Base-by-base conservation (phyloP, 2,797 vertebrate species). In the Valencia hispanica region DNA sequence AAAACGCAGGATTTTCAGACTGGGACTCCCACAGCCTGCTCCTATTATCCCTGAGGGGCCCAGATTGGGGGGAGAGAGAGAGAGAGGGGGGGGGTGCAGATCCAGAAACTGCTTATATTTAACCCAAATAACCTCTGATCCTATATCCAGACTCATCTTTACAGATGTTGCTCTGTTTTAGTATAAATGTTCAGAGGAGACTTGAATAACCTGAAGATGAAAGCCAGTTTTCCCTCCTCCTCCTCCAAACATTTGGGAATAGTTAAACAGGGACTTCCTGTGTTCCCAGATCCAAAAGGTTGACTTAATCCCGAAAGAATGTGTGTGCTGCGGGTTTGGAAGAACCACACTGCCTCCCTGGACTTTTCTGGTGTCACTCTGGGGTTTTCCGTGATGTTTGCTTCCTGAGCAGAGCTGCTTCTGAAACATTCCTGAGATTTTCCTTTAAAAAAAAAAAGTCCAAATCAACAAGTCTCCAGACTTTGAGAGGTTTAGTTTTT, bases 41-140 rank as follows among this genome's bases (percentile, higher is more conserved):
- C 77, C 79, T 45, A 70, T 83, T 83, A 77, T 81, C 32, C 86
- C 14, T 73, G 2, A 17, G 87, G 84, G 89, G 86, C 86, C 88
- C 82, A 2, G 47, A 34, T 51, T 30, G 74, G 79, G 86, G 81
- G 83, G 82, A 22, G 9, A n/a, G n/a, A n/a, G n/a, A n/a, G n/a
- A n/a, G n/a, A n/a, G n/a, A n/a, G 43, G 74, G 20, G 41, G 41
- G 4, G 48, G 50, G 25, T 5, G 50, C 17, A 53, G 50, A n/a
- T 45, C 14, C 25, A 8, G 7, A n/a, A 45, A 4, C 36, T 20
- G 30, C 39, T 45, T 36, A n/a, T n/a, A 53, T 69, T 53, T 50
- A 43, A 65, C 68, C 39, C 14, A 0, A 48, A 36, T 72, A 59
- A 68, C 12, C 45, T 14, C 47, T 17, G 45, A 22, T 72, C 4